A percentile compares a stretch with the other conserved stretches of the same genome.
These are phyloP conservation scores for Megatriorchis doriae DNA, from an alignment of 2,113 vertebrate genomes.

Conservation along the genomic window DNA sequence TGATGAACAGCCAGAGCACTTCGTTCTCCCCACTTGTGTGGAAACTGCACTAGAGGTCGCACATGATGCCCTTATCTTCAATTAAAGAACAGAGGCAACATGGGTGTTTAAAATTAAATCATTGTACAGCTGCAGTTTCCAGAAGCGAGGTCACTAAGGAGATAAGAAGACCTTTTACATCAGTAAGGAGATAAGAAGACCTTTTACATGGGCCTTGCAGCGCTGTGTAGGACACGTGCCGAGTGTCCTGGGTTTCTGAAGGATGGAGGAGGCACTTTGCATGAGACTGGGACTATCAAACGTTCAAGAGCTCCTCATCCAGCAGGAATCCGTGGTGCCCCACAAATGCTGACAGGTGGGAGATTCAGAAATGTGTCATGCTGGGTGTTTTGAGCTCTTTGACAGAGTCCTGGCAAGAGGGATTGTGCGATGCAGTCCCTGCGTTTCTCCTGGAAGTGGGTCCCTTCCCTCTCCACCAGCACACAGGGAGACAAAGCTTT, in stretches of 20 bases:
- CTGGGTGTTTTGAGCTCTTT: neutral
- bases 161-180: neutral
- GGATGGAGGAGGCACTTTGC: neutral
- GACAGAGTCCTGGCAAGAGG: neutral
- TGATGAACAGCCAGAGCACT: neutral
- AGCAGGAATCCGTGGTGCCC: neutral
- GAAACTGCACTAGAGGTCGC: neutral
- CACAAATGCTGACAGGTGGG: neutral
- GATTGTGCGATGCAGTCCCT: accelerated
- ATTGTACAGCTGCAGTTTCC: neutral
- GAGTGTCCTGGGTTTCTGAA: neutral
- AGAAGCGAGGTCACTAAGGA: neutral
- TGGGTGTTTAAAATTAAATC: neutral
- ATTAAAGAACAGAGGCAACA: neutral
- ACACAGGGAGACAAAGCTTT: neutral
- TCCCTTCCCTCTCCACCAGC: neutral
- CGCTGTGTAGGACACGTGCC: accelerated
- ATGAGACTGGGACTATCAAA: neutral
- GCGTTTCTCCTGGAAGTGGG: accelerated
- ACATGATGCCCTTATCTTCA: neutral
- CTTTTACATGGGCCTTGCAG: neutral
- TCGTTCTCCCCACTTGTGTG: neutral
- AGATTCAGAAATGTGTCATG: neutral
- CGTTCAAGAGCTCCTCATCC: neutral
- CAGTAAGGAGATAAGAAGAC: no score